Evolutionary conservation across 2,888 invertebrate species (phyloP).

Genomic region (Nebria salina): DNA sequence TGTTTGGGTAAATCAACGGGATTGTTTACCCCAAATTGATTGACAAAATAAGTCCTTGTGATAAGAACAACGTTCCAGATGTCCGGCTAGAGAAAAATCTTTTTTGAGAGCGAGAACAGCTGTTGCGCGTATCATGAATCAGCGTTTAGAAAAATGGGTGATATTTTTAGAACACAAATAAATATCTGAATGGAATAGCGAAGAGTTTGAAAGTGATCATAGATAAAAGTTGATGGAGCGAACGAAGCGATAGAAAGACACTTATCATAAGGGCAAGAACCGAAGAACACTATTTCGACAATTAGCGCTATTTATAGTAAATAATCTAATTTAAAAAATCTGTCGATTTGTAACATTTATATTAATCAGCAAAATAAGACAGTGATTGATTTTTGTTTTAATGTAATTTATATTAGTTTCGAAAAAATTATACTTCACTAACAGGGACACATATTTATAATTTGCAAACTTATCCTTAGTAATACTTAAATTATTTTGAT

Average conservation of each 20-base stretch:
- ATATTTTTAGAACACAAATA: conserved; percentile 38
- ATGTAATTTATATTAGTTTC: too few relatives aligned
- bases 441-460: too few relatives aligned
- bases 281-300: too few relatives aligned
- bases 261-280: neutral
- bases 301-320: too few relatives aligned
- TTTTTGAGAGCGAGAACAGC: conserved; percentile 27
- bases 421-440: too few relatives aligned
- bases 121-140: conserved; percentile 12
- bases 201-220: neutral
- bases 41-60: conserved; percentile 10
- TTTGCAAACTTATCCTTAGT: too few relatives aligned
- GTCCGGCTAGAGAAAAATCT: conserved; percentile 9
- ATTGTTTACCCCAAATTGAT: neutral
- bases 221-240: neutral
- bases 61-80: conserved; percentile 27
- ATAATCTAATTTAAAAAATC: too few relatives aligned
- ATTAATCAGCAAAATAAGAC: too few relatives aligned
- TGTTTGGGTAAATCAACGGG: neutral
- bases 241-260: neutral
- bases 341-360: too few relatives aligned
- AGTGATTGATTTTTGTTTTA: too few relatives aligned
- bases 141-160: neutral
- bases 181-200: conserved; percentile 10
- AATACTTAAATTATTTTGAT: too few relatives aligned